These are phyloP conservation scores for Lophius piscatorius DNA, from an alignment of 2,113 vertebrate species.

Conservation along the genomic window DNA sequence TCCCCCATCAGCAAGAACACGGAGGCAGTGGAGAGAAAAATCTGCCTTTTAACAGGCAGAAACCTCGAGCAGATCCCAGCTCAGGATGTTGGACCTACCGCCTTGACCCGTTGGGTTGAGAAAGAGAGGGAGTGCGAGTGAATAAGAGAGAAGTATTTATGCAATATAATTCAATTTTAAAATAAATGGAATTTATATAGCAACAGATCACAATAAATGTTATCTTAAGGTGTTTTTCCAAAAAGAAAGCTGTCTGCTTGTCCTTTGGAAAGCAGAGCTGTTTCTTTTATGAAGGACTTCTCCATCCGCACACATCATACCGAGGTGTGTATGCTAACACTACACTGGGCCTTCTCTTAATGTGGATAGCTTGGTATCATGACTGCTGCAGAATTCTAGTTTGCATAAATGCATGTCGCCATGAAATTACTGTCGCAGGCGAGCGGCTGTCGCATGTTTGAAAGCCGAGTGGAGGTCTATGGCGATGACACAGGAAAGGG, in stretches of 20 bases:
- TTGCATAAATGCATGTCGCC: constrained; percentile 50
- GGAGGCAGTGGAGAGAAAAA: too few relatives aligned
- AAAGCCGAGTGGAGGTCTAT: constrained; percentile 42
- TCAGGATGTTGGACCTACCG: too few relatives aligned
- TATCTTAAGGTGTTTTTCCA: too few relatives aligned
- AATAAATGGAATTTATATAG: too few relatives aligned
- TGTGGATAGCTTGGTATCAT: constrained; percentile 38
- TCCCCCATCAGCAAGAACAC: too few relatives aligned
- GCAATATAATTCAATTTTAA: too few relatives aligned
- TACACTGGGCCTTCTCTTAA: constrained; percentile 21
- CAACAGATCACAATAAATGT: too few relatives aligned
- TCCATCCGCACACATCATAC: constrained; percentile 63
- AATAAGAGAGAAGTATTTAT: too few relatives aligned
- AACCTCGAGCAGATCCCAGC: too few relatives aligned
- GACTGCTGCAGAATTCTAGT: constrained; percentile 24
- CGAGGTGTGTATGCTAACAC: constrained; percentile 14
- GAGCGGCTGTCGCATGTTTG: constrained; percentile 46
- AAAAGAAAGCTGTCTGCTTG: constrained; percentile 72
- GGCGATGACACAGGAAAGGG: constrained; percentile 52
- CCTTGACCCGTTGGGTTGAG: too few relatives aligned
- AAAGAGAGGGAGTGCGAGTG: too few relatives aligned
- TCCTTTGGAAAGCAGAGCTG: constrained; percentile 73
- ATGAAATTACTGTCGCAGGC: constrained; percentile 51
- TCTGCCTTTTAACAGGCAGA: too few relatives aligned
- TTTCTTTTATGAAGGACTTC: constrained; percentile 70